Conservation (phyloP, 1,140 invertebrate genomes). For the Xylocopa sonorina region DNA sequence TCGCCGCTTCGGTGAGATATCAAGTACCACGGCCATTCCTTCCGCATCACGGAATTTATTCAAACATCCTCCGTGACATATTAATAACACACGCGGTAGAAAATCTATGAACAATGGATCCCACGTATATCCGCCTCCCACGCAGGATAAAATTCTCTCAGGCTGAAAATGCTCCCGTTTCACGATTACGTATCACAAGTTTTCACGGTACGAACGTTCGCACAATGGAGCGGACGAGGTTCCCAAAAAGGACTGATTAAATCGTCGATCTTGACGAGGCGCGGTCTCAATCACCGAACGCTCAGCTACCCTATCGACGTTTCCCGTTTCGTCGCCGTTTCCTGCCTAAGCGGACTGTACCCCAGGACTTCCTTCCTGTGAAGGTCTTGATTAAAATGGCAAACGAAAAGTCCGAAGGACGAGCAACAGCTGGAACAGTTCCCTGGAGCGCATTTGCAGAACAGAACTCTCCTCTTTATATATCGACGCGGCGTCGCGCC, state of each 20-base stretch:
- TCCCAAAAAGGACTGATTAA: no score
- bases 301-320: not conserved
- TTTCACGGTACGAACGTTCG: not conserved
- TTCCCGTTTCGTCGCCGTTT: constrained; percentile 7
- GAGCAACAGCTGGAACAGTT: constrained; percentile 82
- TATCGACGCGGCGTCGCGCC: constrained; percentile 77
- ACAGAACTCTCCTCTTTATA: constrained; percentile 81
- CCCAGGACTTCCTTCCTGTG: constrained; percentile 77
- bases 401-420: constrained; percentile 74
- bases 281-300: not conserved
- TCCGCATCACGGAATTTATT: not conserved
- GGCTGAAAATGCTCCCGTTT: not conserved
- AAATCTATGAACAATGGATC: not conserved
- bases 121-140: not conserved
- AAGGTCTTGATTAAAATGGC: constrained; percentile 82
- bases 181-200: not conserved
- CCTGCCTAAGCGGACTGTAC: constrained; percentile 67
- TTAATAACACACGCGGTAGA: no score
- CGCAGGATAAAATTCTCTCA: not conserved
- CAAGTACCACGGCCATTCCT: not conserved
- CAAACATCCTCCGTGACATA: not conserved
- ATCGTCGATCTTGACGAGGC: no score
- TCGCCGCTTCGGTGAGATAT: not conserved
- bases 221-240: no score
- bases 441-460: constrained; percentile 81